phyloP scores from a whole-genome alignment of 1,140 invertebrate species.

The Zeugodacus cucurbitae region DNA sequence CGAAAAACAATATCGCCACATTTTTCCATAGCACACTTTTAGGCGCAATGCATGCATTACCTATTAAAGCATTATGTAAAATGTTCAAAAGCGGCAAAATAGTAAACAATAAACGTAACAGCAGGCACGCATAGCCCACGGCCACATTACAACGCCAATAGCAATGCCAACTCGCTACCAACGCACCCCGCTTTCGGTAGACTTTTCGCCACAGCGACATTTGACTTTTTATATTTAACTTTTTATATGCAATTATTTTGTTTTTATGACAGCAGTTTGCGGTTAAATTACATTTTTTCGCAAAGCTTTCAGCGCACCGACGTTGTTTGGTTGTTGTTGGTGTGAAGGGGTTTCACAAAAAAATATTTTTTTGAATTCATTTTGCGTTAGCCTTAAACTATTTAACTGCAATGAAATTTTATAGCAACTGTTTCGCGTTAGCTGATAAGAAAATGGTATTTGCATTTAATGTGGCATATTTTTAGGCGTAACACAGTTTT shows the following conservation, averaged over 20 bases:
- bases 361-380: neutral
- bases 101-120: neutral
- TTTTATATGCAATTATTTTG: neutral
- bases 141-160: neutral
- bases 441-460: neutral
- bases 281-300: neutral
- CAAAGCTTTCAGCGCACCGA: neutral
- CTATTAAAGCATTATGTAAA: neutral
- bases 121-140: neutral
- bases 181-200: neutral
- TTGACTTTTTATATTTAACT: neutral
- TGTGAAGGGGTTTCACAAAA: neutral
- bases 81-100: neutral
- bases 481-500: neutral
- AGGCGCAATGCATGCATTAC: neutral
- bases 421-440: neutral
- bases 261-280: neutral
- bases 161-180: neutral
- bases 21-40: neutral
- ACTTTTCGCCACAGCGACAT: neutral
- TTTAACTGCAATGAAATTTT: neutral
- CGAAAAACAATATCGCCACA: too few relatives aligned
- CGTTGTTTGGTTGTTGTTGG: neutral
- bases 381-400: neutral
- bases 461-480: neutral